Evolutionary conservation across 2,888 invertebrate species (phyloP).

Genomic region (Osmoderma eremita): DNA sequence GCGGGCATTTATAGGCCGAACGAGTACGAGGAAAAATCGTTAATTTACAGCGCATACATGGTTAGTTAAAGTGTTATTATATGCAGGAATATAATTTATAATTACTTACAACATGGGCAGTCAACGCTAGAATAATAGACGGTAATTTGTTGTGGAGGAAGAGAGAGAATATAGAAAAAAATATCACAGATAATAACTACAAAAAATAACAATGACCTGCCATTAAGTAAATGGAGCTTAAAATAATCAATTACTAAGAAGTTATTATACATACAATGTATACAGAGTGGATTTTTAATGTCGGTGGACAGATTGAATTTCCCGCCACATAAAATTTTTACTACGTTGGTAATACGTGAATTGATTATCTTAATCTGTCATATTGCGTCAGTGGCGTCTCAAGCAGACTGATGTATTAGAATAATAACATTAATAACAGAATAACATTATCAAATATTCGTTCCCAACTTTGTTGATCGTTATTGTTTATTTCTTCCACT

Average conservation of each 20-base stretch:
- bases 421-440: too few species aligned
- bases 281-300: too few species aligned
- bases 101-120: conserved; percentile 9
- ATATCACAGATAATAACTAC: conserved; percentile 11
- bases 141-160: conserved; percentile 6
- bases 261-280: too few species aligned
- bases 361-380: too few species aligned
- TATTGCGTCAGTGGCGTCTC: too few species aligned
- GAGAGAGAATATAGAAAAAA: conserved; percentile 5
- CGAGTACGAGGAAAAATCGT: conserved; percentile 14
- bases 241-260: conserved; percentile 7
- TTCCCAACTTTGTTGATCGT: too few species aligned
- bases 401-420: too few species aligned
- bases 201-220: not conserved
- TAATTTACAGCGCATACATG: conserved; percentile 2
- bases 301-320: too few species aligned
- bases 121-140: conserved; percentile 4
- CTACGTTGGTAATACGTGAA: too few species aligned
- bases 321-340: too few species aligned
- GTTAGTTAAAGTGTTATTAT: not conserved
- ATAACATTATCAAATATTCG: too few species aligned
- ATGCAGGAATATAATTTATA: conserved; percentile 14
- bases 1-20: conserved; percentile 11
- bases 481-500: too few species aligned
- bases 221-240: conserved; percentile 1